Evolutionary conservation across 2,888 invertebrate species (phyloP), one percentile per base, ranked within the genome.

Genomic region (Acanthococcus lagerstroemiae): DNA sequence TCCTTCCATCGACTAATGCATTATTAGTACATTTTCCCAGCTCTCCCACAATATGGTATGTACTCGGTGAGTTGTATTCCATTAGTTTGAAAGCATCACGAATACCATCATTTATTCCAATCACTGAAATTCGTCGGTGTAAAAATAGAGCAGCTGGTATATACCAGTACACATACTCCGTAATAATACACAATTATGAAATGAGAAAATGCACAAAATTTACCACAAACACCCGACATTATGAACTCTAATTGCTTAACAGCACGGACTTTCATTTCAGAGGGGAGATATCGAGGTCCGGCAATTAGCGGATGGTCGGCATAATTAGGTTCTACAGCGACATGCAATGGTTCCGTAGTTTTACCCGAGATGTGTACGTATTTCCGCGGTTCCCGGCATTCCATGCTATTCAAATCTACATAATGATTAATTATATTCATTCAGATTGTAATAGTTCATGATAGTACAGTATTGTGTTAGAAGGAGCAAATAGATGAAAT

Each of bases 11-110:
- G 73, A 81, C 81, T 72, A 85, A 87, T 73, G 82, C 83, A 70
- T 82, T 86, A 69, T 88, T 84, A 0, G 90, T 92, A 1, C 86
- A 86, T 69, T 81, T 79, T 1, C 93, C 93, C 3, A 94, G 78
- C 66, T 81, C 77, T 0, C 90, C 92, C 45, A 84, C 85, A 0
- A 92, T 76, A 73, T 84, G 84, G 74, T 86, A 93, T 0, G 84
- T 84, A 70, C 86, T 80, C 0, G 87, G 80, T 2, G 85, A 82
- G 2, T 81, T 80, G 48, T 83, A 81, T n/a, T 78, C 73, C 69
- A 82, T 79, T 60, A 91, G 79, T 60, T 77, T 75, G 46, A 79
- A 76, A 0, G 84, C 81, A 17, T 79, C 74, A 56, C 73, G 78
- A 12, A 81, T 80, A 1, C 88, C 90, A 25, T 78, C 75, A 75